phyloP scores from a whole-genome alignment of 2,113 vertebrate species.

The Alectura lathami region DNA sequence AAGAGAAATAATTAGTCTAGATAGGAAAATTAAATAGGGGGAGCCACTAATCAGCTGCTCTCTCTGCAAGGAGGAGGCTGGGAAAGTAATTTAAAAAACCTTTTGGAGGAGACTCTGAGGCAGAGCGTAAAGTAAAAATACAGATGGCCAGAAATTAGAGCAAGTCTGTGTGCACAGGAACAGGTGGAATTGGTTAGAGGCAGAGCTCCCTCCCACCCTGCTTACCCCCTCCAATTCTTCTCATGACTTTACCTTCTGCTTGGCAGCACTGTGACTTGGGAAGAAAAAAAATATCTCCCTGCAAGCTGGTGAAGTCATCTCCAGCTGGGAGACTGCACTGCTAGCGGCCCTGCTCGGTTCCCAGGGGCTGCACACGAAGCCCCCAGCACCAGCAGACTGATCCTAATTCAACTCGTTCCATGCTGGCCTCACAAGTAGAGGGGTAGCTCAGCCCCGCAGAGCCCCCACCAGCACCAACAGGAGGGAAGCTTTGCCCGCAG shows the following conservation, averaged over 20 bases:
- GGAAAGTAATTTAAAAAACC: slow-evolving; percentile 51
- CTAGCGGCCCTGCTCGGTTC: not conserved
- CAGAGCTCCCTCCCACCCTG: not conserved
- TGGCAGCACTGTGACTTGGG: not conserved
- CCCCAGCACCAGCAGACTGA: not conserved
- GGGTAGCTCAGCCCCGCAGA: not conserved
- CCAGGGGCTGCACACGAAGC: not conserved
- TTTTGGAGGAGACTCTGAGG: slow-evolving; percentile 56
- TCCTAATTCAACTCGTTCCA: not conserved
- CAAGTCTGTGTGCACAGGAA: not conserved
- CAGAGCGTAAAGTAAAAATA: slow-evolving; percentile 41
- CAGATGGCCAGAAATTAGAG: slow-evolving; percentile 55
- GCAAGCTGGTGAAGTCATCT: not conserved
- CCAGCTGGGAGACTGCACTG: not conserved
- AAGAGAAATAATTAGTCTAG: slow-evolving; percentile 61
- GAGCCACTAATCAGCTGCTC: slow-evolving; percentile 61
- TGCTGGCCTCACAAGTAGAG: not conserved
- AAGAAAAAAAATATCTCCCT: not conserved
- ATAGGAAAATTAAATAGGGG: slow-evolving; percentile 61
- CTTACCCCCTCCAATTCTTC: not conserved
- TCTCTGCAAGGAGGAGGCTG: slow-evolving; percentile 21
- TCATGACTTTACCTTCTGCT: slow-evolving; percentile 55
- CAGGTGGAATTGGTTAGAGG: slow-evolving; percentile 68
- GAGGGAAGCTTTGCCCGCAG: not conserved
- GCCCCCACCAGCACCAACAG: not conserved